phyloP scores from a whole-genome alignment of 2,888 invertebrate genomes.

The Mythimna pallens region DNA sequence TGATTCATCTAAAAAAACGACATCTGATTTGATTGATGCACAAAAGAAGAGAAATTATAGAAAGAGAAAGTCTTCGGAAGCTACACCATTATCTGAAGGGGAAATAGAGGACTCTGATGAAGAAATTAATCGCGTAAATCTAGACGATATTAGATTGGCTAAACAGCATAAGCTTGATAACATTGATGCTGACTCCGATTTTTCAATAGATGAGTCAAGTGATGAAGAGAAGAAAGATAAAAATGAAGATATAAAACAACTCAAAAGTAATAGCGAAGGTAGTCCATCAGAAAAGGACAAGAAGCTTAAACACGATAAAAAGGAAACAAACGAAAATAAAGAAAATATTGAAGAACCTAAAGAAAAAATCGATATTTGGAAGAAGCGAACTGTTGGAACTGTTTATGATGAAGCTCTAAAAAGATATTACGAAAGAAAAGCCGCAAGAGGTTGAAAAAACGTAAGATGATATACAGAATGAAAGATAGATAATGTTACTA shows the following conservation, averaged over 20 bases:
- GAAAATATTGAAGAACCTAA: slow-evolving; percentile 67
- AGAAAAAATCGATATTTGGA: slow-evolving; percentile 94
- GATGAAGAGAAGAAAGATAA: slow-evolving; percentile 81
- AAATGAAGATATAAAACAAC: slow-evolving; percentile 56
- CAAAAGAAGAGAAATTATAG: slow-evolving; percentile 91
- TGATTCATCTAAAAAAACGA: slow-evolving; percentile 20
- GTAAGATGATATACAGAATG: no score
- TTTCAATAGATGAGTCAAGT: slow-evolving; percentile 92
- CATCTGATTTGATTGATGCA: slow-evolving; percentile 44
- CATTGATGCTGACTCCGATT: slow-evolving; percentile 94
- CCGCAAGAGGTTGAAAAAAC: slow-evolving; percentile 81
- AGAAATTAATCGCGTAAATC: slow-evolving; percentile 85
- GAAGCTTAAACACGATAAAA: slow-evolving; percentile 54
- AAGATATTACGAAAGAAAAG: slow-evolving; percentile 94
- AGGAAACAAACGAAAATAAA: slow-evolving; percentile 62
- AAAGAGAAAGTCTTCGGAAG: slow-evolving; percentile 89
- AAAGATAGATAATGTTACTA: not conserved
- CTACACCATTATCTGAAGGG: slow-evolving; percentile 80
- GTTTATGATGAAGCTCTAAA: slow-evolving; percentile 94
- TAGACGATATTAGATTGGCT: slow-evolving; percentile 80
- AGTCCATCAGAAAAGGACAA: slow-evolving; percentile 49
- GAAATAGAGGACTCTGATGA: slow-evolving; percentile 86
- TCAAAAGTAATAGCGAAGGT: slow-evolving; percentile 56
- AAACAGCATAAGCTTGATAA: slow-evolving; percentile 89
- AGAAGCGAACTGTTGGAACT: slow-evolving; percentile 95